Base-by-base conservation (phyloP, 2,797 vertebrate genomes). In the Brachyalestes nurse region DNA sequence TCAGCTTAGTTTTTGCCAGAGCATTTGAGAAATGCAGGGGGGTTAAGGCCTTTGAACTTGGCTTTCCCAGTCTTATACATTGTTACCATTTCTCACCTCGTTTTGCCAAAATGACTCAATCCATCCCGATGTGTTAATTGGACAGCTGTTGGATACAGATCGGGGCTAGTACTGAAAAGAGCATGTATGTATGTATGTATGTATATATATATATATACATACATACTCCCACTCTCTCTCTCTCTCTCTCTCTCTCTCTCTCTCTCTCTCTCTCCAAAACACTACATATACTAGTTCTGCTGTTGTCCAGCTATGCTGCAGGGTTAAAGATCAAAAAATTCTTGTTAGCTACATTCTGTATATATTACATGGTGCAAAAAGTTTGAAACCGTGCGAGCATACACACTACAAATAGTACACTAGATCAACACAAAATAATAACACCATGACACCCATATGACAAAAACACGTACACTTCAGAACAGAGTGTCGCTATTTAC, bases 1-100 rank as follows among this genome's bases (percentile, higher is more conserved):
- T 34, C 0, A 14, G 4, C 16, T 28, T 72, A 42, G 9, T 53
- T 70, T 71, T 64, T 51, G 57, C 62, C 40, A 55, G 42, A 47
- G 19, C 25, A 9, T 40, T 77, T n/a, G 47, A 76, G 34, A 77
- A 81, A 38, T 51, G 65, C 71, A 74, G n/a, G n/a, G n/a, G 78
- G 62, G 23, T 25, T 25, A 72, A 51, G 19, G 16, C 17, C 0
- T 72, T 58, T 51, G 75, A 16, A 1, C 9, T 45, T 69, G 62
- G 21, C 72, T 69, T 71, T 6, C 16, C 64, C 6, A 47, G 28
- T 2, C 21, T 17, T 42, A 67, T 67, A 67, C 42, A 83, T 64
- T 53, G 23, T 58, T 62, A 67, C 67, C 6, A 58, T 45, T 77
- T 65, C 53, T 72, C 58, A 55, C 17, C 62, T 16, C 13, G 17